Base-by-base conservation (phyloP, 2,113 vertebrate genomes). In the Solea senegalensis region DNA sequence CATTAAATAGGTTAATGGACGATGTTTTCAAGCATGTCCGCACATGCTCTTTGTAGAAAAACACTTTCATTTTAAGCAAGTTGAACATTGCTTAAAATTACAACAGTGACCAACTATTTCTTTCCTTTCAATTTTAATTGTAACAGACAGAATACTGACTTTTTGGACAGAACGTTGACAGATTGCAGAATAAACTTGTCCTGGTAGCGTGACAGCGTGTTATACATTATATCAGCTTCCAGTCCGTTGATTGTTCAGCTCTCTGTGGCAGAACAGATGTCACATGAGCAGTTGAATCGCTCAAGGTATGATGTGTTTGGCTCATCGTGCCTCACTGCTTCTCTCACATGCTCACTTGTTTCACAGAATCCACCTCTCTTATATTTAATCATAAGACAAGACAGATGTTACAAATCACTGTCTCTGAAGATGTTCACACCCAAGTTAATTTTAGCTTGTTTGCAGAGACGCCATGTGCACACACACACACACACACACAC, bases 261-360 rank as follows among this genome's bases (percentile, higher is more conserved):
- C 60, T 69, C 39, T 28, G 59, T 82, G 64, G 63, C 69, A 67
- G 74, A 87, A 58, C 78, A 69, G 79, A 85, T 83, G 78, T 84
- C 78, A 87, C 82, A 76, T 81, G 82, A 86, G 72, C 75, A 78
- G 78, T 81, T 78, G 58, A 61, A 78, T 86, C 54, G 80, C 81
- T 88, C 69, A 83, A 86, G 84, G 80, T 89, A 78, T 64, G 80
- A 88, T 88, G 76, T 70, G 80, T 85, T 81, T 76, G 76, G 76
- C 73, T 84, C 77, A 76, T 85, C 84, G 78, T 39, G 84, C 86
- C 67, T 88, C 82, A 8, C 71, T 84, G 82, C 71, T 55, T 79
- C 57, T 12, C 72, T 76, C 78, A 88, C 81, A 58, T 70, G 86
- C 74, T 83, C 78, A 71, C 80, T 82, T 88, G 84, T 89, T 82